Conservation (phyloP, 1,140 invertebrate species). For the Drosophila dunni region DNA sequence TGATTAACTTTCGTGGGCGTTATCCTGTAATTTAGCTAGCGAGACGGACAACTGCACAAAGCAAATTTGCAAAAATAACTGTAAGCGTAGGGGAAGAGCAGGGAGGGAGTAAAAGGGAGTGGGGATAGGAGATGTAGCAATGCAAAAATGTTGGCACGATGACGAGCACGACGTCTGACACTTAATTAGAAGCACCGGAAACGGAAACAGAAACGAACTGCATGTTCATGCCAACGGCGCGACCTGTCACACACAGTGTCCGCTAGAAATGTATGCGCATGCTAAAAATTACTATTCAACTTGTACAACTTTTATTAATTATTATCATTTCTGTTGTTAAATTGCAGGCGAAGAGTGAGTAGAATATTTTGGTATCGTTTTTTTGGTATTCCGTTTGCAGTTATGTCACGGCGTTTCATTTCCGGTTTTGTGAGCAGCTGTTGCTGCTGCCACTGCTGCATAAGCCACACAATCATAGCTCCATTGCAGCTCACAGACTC, state of each 20-base stretch:
- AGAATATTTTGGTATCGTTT: background rate
- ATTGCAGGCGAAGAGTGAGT: background rate
- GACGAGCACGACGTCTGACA: conserved; percentile 54
- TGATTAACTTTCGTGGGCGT: conserved; percentile 73
- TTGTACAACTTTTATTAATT: conserved; percentile 14
- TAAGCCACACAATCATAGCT: background rate
- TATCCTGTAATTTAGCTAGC: conserved; percentile 64
- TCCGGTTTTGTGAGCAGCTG: conserved; percentile 10
- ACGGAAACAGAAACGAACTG: conserved; percentile 70
- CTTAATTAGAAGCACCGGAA: conserved; percentile 77
- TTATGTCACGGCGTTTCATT: conserved; percentile 5
- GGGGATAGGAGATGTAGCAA: background rate
- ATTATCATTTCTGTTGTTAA: background rate
- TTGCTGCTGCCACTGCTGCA: background rate
- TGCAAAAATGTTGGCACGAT: conserved; percentile 27
- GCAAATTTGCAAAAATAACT: conserved; percentile 27
- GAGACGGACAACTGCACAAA: conserved; percentile 37
- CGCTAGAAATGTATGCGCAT: conserved; percentile 3
- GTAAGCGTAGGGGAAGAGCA: conserved; percentile 4
- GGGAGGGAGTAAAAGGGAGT: background rate
- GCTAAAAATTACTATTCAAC: conserved; percentile 1
- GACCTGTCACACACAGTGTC: conserved; percentile 20
- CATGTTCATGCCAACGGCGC: conserved; percentile 42
- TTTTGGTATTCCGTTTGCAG: background rate
- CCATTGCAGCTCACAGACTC: conserved; percentile 19